Evolutionary conservation across 2,797 vertebrate species (phyloP).

Genomic region (Coracias cyanogaster): DNA sequence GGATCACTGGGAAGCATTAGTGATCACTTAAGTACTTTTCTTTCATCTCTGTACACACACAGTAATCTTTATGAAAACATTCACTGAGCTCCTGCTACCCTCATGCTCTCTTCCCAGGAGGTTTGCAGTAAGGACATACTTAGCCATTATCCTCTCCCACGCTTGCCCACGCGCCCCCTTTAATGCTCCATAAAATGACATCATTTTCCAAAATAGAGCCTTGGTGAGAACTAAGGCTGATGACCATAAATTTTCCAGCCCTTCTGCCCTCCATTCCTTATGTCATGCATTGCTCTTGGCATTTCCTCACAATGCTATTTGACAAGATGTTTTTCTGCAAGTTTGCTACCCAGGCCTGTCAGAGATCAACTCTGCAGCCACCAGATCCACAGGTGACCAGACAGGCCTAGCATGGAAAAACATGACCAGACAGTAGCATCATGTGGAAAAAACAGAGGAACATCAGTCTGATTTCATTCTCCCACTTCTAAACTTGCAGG

Average conservation of each 20-base stretch:
- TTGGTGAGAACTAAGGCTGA: constrained; percentile 21
- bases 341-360: background rate
- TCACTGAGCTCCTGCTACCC: background rate
- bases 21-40: background rate
- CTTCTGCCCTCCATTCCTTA: background rate
- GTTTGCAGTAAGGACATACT: background rate
- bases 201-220: constrained; percentile 23
- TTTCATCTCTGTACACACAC: background rate
- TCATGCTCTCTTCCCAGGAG: background rate
- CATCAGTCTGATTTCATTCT: background rate
- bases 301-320: background rate
- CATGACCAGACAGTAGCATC: background rate
- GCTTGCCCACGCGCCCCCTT: background rate
- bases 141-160: background rate
- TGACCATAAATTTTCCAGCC: background rate
- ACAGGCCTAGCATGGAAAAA: accelerated
- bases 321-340: background rate
- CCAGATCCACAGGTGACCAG: background rate
- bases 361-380: background rate
- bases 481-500: background rate
- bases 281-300: background rate
- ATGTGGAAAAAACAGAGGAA: background rate
- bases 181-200: background rate
- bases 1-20: background rate
- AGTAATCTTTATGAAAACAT: constrained; percentile 29